Percentiles rank a stretch among this genome's conserved stretches.
Conservation (phyloP, 2,888 invertebrate species). For the Adela reaumurella region DNA sequence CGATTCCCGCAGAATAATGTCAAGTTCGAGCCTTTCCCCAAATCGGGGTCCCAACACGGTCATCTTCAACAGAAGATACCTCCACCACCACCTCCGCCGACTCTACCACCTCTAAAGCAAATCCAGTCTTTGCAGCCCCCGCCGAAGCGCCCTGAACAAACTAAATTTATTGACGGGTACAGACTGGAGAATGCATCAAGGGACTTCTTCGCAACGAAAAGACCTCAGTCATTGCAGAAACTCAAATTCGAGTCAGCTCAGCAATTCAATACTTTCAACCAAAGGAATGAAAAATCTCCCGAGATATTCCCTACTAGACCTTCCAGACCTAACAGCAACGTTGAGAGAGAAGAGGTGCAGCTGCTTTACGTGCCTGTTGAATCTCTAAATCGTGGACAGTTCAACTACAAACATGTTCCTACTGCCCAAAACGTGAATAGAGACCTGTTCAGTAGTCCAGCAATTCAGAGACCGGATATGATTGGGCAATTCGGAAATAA, state of each 20-base stretch:
- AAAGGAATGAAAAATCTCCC: slow-evolving; percentile 7
- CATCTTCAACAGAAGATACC: neutral
- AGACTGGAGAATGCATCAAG: slow-evolving; percentile 30
- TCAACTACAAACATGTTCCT: slow-evolving; percentile 32
- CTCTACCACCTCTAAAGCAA: neutral
- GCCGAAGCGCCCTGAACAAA: slow-evolving; percentile 19
- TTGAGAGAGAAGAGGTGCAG: slow-evolving; percentile 67
- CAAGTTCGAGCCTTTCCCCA: slow-evolving; percentile 27
- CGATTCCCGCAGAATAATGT: slow-evolving; percentile 25
- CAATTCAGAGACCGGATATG: slow-evolving; percentile 22
- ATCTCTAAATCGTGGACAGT: slow-evolving; percentile 56
- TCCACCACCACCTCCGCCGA: neutral
- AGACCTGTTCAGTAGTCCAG: slow-evolving; percentile 27
- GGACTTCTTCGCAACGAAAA: slow-evolving; percentile 23
- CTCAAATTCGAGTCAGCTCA: slow-evolving; percentile 30
- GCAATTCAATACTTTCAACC: slow-evolving; percentile 19
- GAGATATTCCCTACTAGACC: neutral
- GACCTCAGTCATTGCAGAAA: slow-evolving; percentile 36
- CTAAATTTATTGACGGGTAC: slow-evolving; percentile 43
- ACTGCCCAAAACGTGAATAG: slow-evolving; percentile 23
- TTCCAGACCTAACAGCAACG: slow-evolving; percentile 17
- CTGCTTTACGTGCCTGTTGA: slow-evolving; percentile 80
- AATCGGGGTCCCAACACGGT: slow-evolving; percentile 10
- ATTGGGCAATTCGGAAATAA: slow-evolving; percentile 26
- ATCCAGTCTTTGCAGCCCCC: too few species aligned